phyloP scores from a whole-genome alignment of 2,888 invertebrate genomes.

The Ophion slaviceki region DNA sequence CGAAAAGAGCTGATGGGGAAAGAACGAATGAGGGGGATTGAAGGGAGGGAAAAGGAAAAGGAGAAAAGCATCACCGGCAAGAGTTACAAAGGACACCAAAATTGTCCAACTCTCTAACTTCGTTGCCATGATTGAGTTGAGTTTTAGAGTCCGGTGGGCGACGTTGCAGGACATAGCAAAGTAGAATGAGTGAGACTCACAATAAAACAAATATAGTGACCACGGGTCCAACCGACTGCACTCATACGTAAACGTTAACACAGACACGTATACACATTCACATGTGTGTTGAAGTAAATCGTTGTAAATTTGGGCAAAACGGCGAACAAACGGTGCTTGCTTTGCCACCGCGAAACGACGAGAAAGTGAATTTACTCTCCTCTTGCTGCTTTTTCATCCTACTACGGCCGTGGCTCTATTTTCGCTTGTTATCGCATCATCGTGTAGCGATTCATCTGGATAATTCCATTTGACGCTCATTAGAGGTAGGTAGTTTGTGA shows the following conservation, averaged over 20 bases:
- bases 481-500: constrained; percentile 3
- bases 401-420: background rate
- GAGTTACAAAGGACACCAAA: constrained; percentile 53
- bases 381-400: background rate
- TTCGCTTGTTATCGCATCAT: constrained; percentile 50
- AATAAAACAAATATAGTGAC: constrained; percentile 63
- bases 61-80: constrained; percentile 12
- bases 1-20: constrained; percentile 16
- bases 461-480: constrained; percentile 46
- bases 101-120: constrained; percentile 67
- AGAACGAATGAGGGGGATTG: constrained; percentile 1
- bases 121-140: constrained; percentile 67
- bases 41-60: background rate
- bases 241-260: constrained; percentile 10
- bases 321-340: constrained; percentile 49
- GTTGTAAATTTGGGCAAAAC: constrained; percentile 56
- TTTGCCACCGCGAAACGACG: constrained; percentile 47
- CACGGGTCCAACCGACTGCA: constrained; percentile 32
- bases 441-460: constrained; percentile 31
- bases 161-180: constrained; percentile 52
- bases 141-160: constrained; percentile 63
- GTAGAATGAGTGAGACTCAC: constrained; percentile 29
- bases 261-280: background rate
- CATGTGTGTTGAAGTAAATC: constrained; percentile 44
- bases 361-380: constrained; percentile 48